Evolutionary conservation across 2,113 vertebrate genomes (phyloP).

Genomic region (Pangasianodon hypophthalmus): DNA sequence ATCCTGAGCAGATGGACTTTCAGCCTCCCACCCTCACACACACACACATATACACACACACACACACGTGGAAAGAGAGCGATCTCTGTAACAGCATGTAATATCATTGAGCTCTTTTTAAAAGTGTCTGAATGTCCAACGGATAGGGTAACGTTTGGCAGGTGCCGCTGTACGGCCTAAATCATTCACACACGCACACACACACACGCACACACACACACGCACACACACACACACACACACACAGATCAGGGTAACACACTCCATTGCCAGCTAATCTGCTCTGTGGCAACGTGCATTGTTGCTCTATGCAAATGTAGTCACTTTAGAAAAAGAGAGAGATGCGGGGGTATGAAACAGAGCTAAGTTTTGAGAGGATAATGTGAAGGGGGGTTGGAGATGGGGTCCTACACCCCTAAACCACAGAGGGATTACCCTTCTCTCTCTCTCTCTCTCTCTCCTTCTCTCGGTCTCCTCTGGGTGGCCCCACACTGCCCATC

Average conservation of each 20-base stretch:
- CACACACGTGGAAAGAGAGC: neutral
- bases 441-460: constrained; percentile 52
- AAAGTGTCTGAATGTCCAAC: constrained; percentile 29
- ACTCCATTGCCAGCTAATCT: constrained; percentile 76
- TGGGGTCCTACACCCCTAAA: constrained; percentile 50
- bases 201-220: constrained; percentile 36
- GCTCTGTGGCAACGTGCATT: constrained; percentile 82
- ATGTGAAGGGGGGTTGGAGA: constrained; percentile 44
- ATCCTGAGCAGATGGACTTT: constrained; percentile 38
- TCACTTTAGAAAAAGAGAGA: constrained; percentile 79
- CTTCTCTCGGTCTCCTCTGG: constrained; percentile 95
- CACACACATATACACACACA: constrained; percentile 29
- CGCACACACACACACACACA: constrained; percentile 36
- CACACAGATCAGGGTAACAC: constrained; percentile 47
- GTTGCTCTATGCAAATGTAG: constrained; percentile 88
- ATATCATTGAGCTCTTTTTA: constrained; percentile 10
- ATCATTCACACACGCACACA: neutral
- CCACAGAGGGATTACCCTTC: constrained; percentile 91
- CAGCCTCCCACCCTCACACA: constrained; percentile 33
- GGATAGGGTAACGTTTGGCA: constrained; percentile 31
- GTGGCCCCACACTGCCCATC: constrained; percentile 91
- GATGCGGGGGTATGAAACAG: constrained; percentile 36
- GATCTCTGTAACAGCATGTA: constrained; percentile 31
- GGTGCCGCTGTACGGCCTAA: constrained; percentile 19
- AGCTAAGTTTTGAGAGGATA: constrained; percentile 51